Base-by-base conservation (phyloP, 2,888 invertebrate genomes). In the Agelastica alni region DNA sequence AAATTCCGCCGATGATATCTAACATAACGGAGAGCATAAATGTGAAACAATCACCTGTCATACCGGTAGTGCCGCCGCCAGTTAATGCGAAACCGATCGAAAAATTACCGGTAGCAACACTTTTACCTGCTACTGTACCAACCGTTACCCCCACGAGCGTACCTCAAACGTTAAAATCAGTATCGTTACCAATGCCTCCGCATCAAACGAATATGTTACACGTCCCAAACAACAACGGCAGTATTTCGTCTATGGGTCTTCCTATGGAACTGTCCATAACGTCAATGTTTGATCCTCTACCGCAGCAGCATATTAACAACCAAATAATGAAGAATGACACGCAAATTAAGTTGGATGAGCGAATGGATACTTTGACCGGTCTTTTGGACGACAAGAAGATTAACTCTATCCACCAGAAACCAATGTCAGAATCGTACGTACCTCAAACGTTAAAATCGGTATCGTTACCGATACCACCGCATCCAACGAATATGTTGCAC, bases 211-310 rank as follows among this genome's bases (percentile, higher is more conserved):
- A 17, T 39, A 39, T 18, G 20, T 16, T 28, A 61, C 61, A 47
- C 68, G 59, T 62, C 37, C 59, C 59, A 16, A 67, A 66, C 31
- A 68, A 67, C 42, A 81, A 81, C 59, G 80, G 81, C 59, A 79
- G 80, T 3, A 73, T 80, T 30, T 75, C 81, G 4, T 78, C 80
- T 10, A 76, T 81, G 60, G 74, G 75, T 12, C 72, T 80, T 53
- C 78, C 78, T 3, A 78, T 81, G 70, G 77, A 77, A 56, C 77
- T 80, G 69, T 79, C 82, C 0, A 83, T 85, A 53, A 75, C 83
- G 1, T 86, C 87, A 12, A 85, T 87, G 64, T 87, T 87, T 66
- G 87, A 87, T 66, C 83, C 86, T 0, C 66, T 84, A 32, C 83
- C 84, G 3, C 69, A 64, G 13, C n/a, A n/a, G n/a, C n/a, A n/a